These are phyloP conservation scores for Dryas iulia DNA, from an alignment of 1,140 invertebrate genomes.

Conservation along the genomic window DNA sequence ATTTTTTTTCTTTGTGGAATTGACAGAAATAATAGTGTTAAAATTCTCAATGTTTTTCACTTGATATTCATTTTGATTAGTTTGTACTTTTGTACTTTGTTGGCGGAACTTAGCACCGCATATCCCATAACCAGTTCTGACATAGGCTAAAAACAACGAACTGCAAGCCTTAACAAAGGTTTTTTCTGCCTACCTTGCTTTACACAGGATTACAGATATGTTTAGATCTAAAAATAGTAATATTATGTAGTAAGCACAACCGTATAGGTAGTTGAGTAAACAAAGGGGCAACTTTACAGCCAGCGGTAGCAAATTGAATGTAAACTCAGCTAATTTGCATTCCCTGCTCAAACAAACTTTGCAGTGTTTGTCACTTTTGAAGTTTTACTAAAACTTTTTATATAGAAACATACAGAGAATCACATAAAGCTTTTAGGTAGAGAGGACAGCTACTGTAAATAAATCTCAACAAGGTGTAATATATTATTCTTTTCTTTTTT, in stretches of 20 bases:
- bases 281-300: constrained; percentile 35
- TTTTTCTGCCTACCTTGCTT: too few species aligned
- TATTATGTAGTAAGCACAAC: not conserved
- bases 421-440: not conserved
- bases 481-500: too few species aligned
- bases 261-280: constrained; percentile 23
- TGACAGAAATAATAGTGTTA: too few species aligned
- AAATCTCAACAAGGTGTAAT: not conserved
- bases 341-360: constrained; percentile 20
- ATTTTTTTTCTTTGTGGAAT: too few species aligned
- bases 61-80: too few species aligned
- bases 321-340: constrained; percentile 46
- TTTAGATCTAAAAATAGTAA: not conserved
- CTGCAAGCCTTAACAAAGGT: too few species aligned
- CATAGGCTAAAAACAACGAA: too few species aligned
- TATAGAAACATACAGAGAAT: not conserved
- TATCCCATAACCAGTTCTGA: too few species aligned
- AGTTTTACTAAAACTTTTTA: constrained; percentile 20
- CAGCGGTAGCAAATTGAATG: constrained; percentile 42
- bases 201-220: too few species aligned
- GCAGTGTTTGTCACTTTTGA: constrained; percentile 21
- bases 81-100: too few species aligned
- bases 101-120: too few species aligned
- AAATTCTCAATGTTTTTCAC: too few species aligned
- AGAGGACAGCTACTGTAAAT: constrained; percentile 2